Evolutionary conservation across 2,797 vertebrate genomes (phyloP), one percentile per base, ranked within the genome.

Genomic region (Leptoclinus maculatus): DNA sequence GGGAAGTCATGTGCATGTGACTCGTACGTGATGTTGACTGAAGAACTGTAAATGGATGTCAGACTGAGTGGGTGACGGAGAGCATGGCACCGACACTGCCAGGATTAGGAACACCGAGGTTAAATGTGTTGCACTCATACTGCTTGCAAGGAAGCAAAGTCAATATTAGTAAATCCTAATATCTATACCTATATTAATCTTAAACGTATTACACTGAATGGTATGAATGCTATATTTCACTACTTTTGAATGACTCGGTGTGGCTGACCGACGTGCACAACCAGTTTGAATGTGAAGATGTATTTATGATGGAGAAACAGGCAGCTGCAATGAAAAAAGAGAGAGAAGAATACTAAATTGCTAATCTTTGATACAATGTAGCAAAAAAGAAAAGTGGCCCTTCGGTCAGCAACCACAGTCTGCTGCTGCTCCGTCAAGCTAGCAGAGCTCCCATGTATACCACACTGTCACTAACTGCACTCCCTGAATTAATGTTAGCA

Each of bases 31-130:
- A 73, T 76, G 78, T 83, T 54, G 78, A 78, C 76, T 83, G 71
- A 82, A 84, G 71, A 83, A 75, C 53, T 79, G 60, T 76, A 75
- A 86, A 73, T 69, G 77, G 75, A 66, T 76, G 76, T 82, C 51
- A 70, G 74, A 59, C 47, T 45, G 59, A 71, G 56, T 25, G 78
- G 43, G 25, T 63, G 58, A 49, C 56, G 54, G 39, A 41, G 60
- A 65, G 45, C 51, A 36, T 47, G 23, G 25, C 63, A 32, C 63
- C 17, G 43, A 66, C 66, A 23, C 68, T 49, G 45, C 71, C 77
- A 88, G 71, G 38, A 69, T 78, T 78, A 74, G 65, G 41, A 71
- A 66, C 71, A 68, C 51, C n/a, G 53, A 76, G 57, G 49, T 36
- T 62, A 21, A 41, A 72, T 74, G 66, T 57, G 41, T 63, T 63